These are phyloP conservation scores for Euwallacea fornicatus DNA, from an alignment of 1,140 invertebrate species.

Conservation along the genomic window DNA sequence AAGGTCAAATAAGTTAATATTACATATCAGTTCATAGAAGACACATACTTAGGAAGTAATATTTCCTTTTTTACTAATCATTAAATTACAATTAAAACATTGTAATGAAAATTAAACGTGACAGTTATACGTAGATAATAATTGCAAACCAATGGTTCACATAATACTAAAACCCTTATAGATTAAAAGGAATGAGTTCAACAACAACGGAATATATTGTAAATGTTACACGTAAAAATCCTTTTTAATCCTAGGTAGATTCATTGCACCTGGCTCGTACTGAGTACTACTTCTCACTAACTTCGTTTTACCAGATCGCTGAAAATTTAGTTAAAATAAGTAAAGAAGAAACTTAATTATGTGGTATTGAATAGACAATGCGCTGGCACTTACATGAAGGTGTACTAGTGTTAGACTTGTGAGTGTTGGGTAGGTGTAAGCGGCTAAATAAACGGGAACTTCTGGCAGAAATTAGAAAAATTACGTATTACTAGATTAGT, in stretches of 20 bases:
- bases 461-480: background rate
- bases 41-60: too few relatives aligned
- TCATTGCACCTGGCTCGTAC: constrained; percentile 51
- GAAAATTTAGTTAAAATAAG: constrained; percentile 27
- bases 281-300: constrained; percentile 51
- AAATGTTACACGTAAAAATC: constrained; percentile 38
- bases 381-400: too few relatives aligned
- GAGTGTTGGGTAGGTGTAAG: too few relatives aligned
- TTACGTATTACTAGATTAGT: background rate
- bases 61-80: too few relatives aligned
- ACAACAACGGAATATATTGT: constrained; percentile 2
- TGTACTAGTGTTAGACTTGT: too few relatives aligned
- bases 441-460: background rate
- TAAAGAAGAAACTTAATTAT: background rate
- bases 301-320: constrained; percentile 49
- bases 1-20: too few relatives aligned
- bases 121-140: background rate
- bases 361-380: too few relatives aligned
- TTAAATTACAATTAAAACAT: constrained; percentile 1
- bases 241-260: constrained; percentile 47
- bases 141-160: too few relatives aligned
- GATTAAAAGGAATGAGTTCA: constrained; percentile 30
- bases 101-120: background rate
- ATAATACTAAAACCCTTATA: background rate
- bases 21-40: too few relatives aligned